These are phyloP conservation scores for Cheirogaleus medius DNA, from an alignment of 2,113 vertebrate species.

Conservation along the genomic window DNA sequence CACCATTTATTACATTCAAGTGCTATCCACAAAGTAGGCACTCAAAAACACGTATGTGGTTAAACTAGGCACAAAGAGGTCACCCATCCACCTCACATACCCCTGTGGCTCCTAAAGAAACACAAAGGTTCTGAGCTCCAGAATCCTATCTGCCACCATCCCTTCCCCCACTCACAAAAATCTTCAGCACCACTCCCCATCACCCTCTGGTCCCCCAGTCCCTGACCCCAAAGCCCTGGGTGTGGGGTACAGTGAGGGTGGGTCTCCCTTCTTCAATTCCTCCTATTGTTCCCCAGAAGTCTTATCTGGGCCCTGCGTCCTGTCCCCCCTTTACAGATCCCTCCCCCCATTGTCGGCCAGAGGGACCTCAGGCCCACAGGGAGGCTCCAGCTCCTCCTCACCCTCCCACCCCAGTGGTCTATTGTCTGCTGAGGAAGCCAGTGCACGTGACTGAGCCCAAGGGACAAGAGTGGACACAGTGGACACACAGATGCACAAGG, in stretches of 20 bases:
- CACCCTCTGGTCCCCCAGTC: constrained; percentile 35
- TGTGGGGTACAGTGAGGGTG: constrained; percentile 77
- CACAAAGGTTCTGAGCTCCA: neutral
- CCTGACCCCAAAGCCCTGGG: constrained; percentile 68
- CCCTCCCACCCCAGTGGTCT: constrained; percentile 48
- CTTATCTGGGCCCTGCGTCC: constrained; percentile 89
- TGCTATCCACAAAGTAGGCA: neutral
- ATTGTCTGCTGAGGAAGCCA: constrained; percentile 78
- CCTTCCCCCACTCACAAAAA: neutral
- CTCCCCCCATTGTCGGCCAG: constrained; percentile 79
- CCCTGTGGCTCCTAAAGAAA: neutral
- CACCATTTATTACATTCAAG: neutral
- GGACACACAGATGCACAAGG: constrained; percentile 11
- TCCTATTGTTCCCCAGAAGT: constrained; percentile 90
- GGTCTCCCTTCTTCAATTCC: constrained; percentile 88
- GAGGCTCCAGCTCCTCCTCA: constrained; percentile 62
- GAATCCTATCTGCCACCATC: neutral
- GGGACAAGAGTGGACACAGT: constrained; percentile 52
- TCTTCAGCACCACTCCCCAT: neutral
- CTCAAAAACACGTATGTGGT: neutral
- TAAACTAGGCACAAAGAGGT: neutral
- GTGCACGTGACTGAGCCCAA: constrained; percentile 68
- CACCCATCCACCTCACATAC: neutral
- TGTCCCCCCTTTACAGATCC: constrained; percentile 81
- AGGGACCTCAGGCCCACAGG: constrained; percentile 65